Evolutionary conservation across 1,140 invertebrate genomes (phyloP), one percentile per base, ranked within the genome.

Genomic region (Lethrus apterus): DNA sequence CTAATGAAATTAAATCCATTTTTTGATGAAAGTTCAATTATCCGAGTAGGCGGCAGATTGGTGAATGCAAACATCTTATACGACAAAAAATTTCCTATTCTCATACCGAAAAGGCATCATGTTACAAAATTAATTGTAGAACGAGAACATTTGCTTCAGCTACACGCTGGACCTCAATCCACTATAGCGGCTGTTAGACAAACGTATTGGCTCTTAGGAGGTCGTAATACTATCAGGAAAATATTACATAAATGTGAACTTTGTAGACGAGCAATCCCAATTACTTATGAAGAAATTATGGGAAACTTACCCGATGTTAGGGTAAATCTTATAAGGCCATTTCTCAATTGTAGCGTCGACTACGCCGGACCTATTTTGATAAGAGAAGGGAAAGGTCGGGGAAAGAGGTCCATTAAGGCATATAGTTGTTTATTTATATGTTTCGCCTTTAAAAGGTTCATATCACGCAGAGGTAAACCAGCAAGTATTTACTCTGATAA

Each of bases 271-370:
- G n/a, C 17, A 5, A 44, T 44, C 7, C 42, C 46, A 0, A n/a
- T 9, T 17, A 10, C 10, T 19, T 38, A 15, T 2, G 32, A 57
- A 0, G 50, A 55, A 30, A 47, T 50, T 0, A 67, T 69, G 66
- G 62, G 57, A 1, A 48, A 68, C 19, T 42, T 71, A 15, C 69
- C 65, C 3, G 3, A 10, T 2, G n/a, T 46, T 15, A 23, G 66
- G 15, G 23, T 60, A 0, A 59, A 38, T 0, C 48, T 52, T 3
- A 29, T 51, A 1, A 44, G 55, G 4, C 59, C 64, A 3, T 73
- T 73, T 46, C 23, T n/a, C 32, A 44, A 54, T 4, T 34, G 41
- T 29, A 61, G 55, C 11, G 45, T 67, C 2, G 63, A 66, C 49
- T 66, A 52, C 46, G 55, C 55, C 13, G 58, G 56, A 0, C 58